phyloP scores from a whole-genome alignment of 2,113 vertebrate species.

The Gymnocephalus cernua region DNA sequence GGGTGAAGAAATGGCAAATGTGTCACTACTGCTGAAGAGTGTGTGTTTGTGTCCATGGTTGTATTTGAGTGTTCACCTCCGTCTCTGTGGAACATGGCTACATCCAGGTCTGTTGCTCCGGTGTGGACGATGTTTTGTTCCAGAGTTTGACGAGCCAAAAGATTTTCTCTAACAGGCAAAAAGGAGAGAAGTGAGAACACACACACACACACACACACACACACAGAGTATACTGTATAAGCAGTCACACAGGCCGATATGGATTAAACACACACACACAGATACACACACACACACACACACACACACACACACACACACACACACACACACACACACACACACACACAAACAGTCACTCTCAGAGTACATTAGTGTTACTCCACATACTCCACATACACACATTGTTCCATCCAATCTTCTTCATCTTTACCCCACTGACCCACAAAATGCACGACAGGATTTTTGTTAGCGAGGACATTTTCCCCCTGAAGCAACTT shows the following conservation, averaged over 20 bases:
- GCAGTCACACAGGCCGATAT: background rate
- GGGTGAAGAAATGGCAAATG: background rate
- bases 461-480: slow-evolving; percentile 19
- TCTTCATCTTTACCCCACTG: slow-evolving; percentile 67
- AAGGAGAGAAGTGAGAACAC: slow-evolving; percentile 14
- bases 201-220: slow-evolving; percentile 11
- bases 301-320: slow-evolving; percentile 14
- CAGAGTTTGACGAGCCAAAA: slow-evolving; percentile 89
- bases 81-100: slow-evolving; percentile 98
- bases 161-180: slow-evolving; percentile 88
- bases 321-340: background rate
- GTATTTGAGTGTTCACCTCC: slow-evolving; percentile 84
- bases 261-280: slow-evolving; percentile 7
- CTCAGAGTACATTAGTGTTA: slow-evolving; percentile 71
- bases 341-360: slow-evolving; percentile 17
- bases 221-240: background rate
- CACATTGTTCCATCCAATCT: slow-evolving; percentile 50
- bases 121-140: slow-evolving; percentile 92
- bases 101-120: slow-evolving; percentile 95
- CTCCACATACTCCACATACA: slow-evolving; percentile 65
- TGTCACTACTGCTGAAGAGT: background rate
- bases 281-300: slow-evolving; percentile 11
- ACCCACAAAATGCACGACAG: slow-evolving; percentile 63
- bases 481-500: slow-evolving; percentile 44
- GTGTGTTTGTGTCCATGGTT: slow-evolving; percentile 6